These are phyloP conservation scores for Apamea sordens DNA, from an alignment of 2,888 invertebrate species.

Conservation along the genomic window DNA sequence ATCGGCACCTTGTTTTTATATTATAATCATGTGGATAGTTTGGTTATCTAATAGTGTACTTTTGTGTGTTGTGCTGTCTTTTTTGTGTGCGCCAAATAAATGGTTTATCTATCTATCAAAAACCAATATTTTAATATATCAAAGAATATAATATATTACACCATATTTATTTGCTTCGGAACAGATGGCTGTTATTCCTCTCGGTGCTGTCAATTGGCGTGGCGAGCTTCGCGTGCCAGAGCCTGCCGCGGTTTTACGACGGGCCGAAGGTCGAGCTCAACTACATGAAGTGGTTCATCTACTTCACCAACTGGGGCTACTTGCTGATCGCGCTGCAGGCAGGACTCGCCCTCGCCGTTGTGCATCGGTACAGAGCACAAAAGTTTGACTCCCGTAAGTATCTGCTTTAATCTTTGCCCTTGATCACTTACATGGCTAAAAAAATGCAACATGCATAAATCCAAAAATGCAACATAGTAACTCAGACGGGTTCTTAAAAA, in stretches of 20 bases:
- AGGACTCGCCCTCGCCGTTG: constrained; percentile 87
- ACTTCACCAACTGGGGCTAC: constrained; percentile 94
- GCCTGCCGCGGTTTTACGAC: constrained; percentile 80
- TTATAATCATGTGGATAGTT: no score
- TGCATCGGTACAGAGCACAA: constrained; percentile 84
- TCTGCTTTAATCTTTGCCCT: background rate
- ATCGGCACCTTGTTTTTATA: no score
- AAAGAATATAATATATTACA: background rate
- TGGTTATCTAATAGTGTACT: no score
- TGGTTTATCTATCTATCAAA: no score
- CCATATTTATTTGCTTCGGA: background rate
- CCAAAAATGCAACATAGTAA: background rate
- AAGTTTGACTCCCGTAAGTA: constrained; percentile 81
- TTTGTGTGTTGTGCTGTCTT: no score
- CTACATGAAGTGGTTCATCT: constrained; percentile 92
- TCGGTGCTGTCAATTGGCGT: constrained; percentile 86
- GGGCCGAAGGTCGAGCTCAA: constrained; percentile 83
- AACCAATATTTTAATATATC: background rate
- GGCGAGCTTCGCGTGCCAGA: constrained; percentile 85
- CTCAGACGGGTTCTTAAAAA: background rate
- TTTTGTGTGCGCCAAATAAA: no score
- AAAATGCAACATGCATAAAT: background rate
- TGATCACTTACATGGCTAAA: background rate
- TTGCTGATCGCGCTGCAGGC: constrained; percentile 90
- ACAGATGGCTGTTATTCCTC: constrained; percentile 90